A percentile compares a stretch with the other conserved stretches of the same genome.
phyloP scores from a whole-genome alignment of 2,797 vertebrate genomes.

The Peromyscus nudipes region DNA sequence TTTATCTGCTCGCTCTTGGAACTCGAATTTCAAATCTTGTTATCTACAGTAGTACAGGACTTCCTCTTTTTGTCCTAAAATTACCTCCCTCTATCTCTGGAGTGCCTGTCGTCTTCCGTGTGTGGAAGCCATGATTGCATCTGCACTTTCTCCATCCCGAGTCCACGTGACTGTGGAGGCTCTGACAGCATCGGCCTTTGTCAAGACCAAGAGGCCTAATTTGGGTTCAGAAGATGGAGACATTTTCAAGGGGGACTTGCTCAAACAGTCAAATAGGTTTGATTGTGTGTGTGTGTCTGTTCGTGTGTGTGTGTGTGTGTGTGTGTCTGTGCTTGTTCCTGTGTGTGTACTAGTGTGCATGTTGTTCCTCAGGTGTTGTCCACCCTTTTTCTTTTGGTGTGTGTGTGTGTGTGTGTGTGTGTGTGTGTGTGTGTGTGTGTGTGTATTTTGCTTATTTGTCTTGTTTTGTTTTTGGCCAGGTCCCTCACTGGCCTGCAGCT shows the following conservation, averaged over 20 bases:
- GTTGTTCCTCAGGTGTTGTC: too few species aligned
- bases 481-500: neutral
- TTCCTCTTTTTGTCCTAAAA: constrained; percentile 72
- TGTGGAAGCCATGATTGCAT: neutral
- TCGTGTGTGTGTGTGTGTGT: neutral
- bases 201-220: neutral
- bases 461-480: neutral
- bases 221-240: constrained; percentile 50
- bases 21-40: neutral
- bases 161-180: neutral
- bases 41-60: neutral
- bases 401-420: too few species aligned
- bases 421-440: neutral
- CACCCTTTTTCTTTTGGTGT: neutral
- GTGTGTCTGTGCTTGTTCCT: neutral
- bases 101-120: neutral
- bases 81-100: neutral
- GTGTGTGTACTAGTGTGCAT: neutral
- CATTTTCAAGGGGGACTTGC: constrained; percentile 8
- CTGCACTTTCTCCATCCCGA: accelerated
- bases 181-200: neutral
- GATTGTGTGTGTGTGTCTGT: too few species aligned
- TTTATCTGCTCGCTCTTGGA: constrained; percentile 41
- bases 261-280: neutral
- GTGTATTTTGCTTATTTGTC: neutral